Conservation (phyloP, 2,888 invertebrate genomes). For the Podabrus alpinus region DNA sequence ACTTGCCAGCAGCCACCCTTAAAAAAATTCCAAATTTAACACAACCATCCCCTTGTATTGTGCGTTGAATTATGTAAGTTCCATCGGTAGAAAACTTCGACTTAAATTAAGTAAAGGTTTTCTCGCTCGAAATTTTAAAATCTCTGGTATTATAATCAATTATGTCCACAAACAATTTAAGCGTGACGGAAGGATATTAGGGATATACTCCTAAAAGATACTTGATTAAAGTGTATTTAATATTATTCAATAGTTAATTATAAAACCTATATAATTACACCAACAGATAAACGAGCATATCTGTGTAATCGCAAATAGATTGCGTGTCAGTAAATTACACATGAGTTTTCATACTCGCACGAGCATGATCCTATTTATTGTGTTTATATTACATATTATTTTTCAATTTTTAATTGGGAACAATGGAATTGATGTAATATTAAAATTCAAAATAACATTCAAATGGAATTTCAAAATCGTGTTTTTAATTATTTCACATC, state of each 20-base stretch:
- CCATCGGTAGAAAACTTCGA: not conserved
- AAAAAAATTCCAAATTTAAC: conserved; percentile 26
- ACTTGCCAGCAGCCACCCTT: conserved; percentile 25
- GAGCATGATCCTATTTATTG: conserved; percentile 1
- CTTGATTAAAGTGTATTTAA: not conserved
- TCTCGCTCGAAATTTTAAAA: not conserved
- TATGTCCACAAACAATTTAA: not conserved
- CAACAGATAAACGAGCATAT: conserved; percentile 12
- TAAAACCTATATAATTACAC: conserved; percentile 21
- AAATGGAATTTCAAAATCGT: not conserved
- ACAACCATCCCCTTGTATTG: conserved; percentile 19
- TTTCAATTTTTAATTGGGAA: not conserved
- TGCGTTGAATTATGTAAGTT: not conserved
- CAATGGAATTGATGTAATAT: not conserved
- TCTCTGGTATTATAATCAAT: not conserved
- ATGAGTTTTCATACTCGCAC: conserved; percentile 20
- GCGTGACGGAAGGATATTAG: conserved; percentile 3
- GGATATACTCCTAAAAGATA: conserved; percentile 6
- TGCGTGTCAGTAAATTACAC: conserved; percentile 20
- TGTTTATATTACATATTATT: not conserved
- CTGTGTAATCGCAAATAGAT: conserved; percentile 25
- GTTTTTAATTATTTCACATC: not conserved
- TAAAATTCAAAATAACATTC: not conserved
- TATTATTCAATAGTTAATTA: conserved; percentile 19
- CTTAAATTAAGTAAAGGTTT: not conserved